Evolutionary conservation across 1,140 invertebrate species (phyloP).

Genomic region (Lineus longissimus): DNA sequence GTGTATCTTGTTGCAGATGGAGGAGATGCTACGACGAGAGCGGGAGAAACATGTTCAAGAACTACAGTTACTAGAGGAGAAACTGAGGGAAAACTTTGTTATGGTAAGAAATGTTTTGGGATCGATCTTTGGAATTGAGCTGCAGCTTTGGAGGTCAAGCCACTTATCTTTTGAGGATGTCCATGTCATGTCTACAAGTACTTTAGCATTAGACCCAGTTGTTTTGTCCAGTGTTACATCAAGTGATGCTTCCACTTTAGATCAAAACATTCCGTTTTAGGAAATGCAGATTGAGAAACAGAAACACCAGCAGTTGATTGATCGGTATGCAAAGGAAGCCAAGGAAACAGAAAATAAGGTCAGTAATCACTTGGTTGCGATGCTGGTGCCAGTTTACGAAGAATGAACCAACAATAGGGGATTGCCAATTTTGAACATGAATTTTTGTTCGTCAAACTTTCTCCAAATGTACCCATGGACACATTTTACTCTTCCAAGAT

Average conservation of each 20-base stretch:
- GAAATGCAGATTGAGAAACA: slow-evolving; percentile 47
- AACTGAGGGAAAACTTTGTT: slow-evolving; percentile 42
- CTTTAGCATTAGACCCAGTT: too few relatives aligned
- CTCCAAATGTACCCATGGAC: too few relatives aligned
- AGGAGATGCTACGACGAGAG: slow-evolving; percentile 31
- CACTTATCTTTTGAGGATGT: too few relatives aligned
- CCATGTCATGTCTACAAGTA: too few relatives aligned
- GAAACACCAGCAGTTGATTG: slow-evolving; percentile 44
- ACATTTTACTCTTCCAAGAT: too few relatives aligned
- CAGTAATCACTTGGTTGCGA: slow-evolving; percentile 12
- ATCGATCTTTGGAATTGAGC: background rate
- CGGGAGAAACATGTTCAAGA: slow-evolving; percentile 28
- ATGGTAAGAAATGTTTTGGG: slow-evolving; percentile 29
- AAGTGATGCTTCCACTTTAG: too few relatives aligned
- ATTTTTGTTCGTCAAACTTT: too few relatives aligned
- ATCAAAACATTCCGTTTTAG: too few relatives aligned
- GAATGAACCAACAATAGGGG: too few relatives aligned
- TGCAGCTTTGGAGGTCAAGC: background rate
- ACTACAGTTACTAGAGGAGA: slow-evolving; percentile 32
- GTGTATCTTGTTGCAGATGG: background rate
- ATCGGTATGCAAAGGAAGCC: slow-evolving; percentile 33
- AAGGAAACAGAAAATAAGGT: slow-evolving; percentile 37
- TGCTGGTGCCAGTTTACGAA: too few relatives aligned
- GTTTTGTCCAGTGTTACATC: too few relatives aligned
- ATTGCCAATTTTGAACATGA: too few relatives aligned